Conservation (phyloP, 2,888 invertebrate species). For the Drepanosiphum platanoidis region DNA sequence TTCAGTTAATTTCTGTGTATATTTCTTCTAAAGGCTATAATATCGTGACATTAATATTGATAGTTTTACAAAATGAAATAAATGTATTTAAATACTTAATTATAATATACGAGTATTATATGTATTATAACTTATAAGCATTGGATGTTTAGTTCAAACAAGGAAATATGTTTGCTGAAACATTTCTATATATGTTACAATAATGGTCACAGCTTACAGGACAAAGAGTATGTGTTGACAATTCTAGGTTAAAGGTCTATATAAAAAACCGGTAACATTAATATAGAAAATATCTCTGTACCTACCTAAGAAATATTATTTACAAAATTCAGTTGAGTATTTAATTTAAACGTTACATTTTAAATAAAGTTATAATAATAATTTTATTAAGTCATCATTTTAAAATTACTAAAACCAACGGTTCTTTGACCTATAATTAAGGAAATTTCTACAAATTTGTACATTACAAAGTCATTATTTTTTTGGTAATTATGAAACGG, state of each 20-base stretch:
- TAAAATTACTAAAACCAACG: no score
- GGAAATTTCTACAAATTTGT: background rate
- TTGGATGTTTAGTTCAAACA: background rate
- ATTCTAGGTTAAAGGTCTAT: background rate
- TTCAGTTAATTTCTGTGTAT: no score
- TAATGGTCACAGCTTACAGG: background rate
- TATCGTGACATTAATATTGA: no score
- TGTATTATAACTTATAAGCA: background rate
- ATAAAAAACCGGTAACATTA: background rate
- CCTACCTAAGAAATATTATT: background rate
- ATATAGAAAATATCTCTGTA: background rate
- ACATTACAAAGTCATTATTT: constrained; percentile 13
- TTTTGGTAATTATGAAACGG: background rate
- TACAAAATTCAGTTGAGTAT: background rate
- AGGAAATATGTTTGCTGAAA: background rate
- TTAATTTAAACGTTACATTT: no score
- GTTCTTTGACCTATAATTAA: no score
- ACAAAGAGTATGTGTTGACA: background rate
- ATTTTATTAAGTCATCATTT: no score
- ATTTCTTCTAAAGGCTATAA: no score
- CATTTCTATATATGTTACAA: background rate
- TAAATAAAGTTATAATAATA: no score
- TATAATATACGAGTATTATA: background rate
- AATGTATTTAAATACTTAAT: no score
- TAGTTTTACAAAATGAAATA: no score